Evolutionary conservation across 2,888 invertebrate species (phyloP), one percentile per base, ranked within the genome.

Genomic region (Nephrotoma flavescens): DNA sequence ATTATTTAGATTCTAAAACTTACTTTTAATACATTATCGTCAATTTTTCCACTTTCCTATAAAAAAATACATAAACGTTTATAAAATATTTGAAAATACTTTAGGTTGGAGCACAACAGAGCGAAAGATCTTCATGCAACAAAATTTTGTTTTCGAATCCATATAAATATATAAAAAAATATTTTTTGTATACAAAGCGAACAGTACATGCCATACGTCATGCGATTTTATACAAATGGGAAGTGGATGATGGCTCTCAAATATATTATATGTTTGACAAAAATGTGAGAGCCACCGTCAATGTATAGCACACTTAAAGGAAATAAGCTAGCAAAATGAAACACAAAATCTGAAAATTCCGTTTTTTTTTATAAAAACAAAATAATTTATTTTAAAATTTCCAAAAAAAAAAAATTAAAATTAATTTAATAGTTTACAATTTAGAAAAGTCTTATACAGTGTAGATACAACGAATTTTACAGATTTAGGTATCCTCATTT

Each of bases 11-110:
- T 9, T 31, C 71, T 71, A 42, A 84, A 84, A 42, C 84, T 84
- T 84, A 84, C 84, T 41, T 84, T 84, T 42, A 84, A 42, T 42
- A 84, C 15, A 84, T 84, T 84, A 84, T 84, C 84, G 15, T 84
- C 84, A 42, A 84, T 84, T 84, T 84, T 84, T 84, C 84, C 84
- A 84, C 84, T 84, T 84, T 84, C 84, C 84, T 84, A 42, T 42
- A 84, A 84, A 7, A n/a, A 84, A 84, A 71, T 71, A 57, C 4
- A 71, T 4, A 71, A 71, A 71, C 71, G 7, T 71, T 71, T 9
- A 31, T 31, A 31, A 71, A 71, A 71, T 71, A 31, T 71, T 47
- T 31, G 4, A 57, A 57, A 57, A 57, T 6, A 19, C 15, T 57
- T 4, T 71, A 57, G 71, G 31, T 71, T 6, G 2, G 71, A 31